Evolutionary conservation across 2,888 invertebrate species (phyloP), one percentile per base, ranked within the genome.

Genomic region (Spatulosminthurus flaviceps): DNA sequence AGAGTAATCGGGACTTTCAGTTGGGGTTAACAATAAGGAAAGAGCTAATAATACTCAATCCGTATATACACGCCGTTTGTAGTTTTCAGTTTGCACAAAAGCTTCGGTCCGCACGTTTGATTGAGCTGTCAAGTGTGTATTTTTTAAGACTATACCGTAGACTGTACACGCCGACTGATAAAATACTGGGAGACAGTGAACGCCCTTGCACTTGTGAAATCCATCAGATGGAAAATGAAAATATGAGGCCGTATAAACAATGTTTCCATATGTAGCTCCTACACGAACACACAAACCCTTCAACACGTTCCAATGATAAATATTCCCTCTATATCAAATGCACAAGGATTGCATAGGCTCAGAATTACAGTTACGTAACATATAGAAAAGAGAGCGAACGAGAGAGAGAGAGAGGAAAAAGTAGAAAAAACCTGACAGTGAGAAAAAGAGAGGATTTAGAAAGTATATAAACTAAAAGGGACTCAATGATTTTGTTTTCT

Each of bases 81-180:
- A 43, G 22, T 76, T 67, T 76, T 42, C 22, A 77, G 77, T 77
- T 77, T 77, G 60, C 71, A 77, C 78, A 72, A 72, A 71, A 42
- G 78, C 66, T 71, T 41, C 28, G 22, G 28, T 64, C 22, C 22
- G 21, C 34, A 43, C 64, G 42, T 66, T 72, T 78, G 72, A 78
- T 78, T 78, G 78, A 78, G 78, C 71, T 72, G 78, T 78, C 72
- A 72, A 72, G 72, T 71, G 78, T 72, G 78, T 72, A 72, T 78
- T 71, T 78, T 78, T 78, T 78, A 66, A 64, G 71, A 78, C 34
- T 75, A n/a, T n/a, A n/a, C n/a, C n/a, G n/a, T n/a, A n/a, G n/a
- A n/a, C n/a, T n/a, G n/a, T n/a, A n/a, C n/a, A n/a, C 16, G 51
- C n/a, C n/a, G 16, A 13, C 16, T 9, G 51, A 51, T 19, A 51